Percentiles rank a stretch among this genome's conserved stretches.
phyloP scores from a whole-genome alignment of 2,888 invertebrate genomes.

The Tanypteryx hageni region DNA sequence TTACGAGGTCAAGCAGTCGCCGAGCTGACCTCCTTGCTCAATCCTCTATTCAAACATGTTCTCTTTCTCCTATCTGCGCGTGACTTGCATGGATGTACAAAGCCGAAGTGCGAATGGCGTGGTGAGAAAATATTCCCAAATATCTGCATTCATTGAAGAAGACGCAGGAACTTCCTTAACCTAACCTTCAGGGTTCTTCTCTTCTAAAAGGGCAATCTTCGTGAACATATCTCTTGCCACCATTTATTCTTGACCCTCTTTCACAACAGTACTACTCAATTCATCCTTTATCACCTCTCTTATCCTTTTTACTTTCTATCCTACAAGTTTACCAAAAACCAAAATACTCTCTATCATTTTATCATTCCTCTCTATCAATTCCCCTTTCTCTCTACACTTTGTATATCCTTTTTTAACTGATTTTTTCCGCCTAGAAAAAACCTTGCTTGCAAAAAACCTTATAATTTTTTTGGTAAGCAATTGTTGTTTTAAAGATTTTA shows the following conservation, averaged over 20 bases:
- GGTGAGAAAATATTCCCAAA: not conserved
- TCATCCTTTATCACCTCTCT: not conserved
- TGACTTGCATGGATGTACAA: too few species aligned
- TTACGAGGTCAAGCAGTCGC: slow-evolving; percentile 38
- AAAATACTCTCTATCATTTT: too few species aligned
- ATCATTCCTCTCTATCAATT: too few species aligned
- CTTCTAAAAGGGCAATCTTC: not conserved
- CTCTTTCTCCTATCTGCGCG: not conserved
- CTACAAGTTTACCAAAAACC: too few species aligned
- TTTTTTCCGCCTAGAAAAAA: too few species aligned
- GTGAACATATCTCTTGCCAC: not conserved
- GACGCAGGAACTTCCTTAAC: not conserved
- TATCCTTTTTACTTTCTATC: too few species aligned
- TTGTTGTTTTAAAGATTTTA: too few species aligned
- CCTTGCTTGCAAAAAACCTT: too few species aligned
- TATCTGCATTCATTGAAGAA: not conserved
- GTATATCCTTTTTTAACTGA: too few species aligned
- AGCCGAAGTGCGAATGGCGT: not conserved
- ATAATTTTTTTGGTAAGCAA: too few species aligned
- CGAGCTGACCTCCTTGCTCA: slow-evolving; percentile 36
- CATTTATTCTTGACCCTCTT: not conserved
- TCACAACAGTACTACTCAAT: not conserved
- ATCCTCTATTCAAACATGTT: not conserved
- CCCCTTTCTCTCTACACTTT: too few species aligned
- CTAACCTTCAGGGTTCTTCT: not conserved